phyloP scores from a whole-genome alignment of 2,113 vertebrate species.

The Equus quagga region DNA sequence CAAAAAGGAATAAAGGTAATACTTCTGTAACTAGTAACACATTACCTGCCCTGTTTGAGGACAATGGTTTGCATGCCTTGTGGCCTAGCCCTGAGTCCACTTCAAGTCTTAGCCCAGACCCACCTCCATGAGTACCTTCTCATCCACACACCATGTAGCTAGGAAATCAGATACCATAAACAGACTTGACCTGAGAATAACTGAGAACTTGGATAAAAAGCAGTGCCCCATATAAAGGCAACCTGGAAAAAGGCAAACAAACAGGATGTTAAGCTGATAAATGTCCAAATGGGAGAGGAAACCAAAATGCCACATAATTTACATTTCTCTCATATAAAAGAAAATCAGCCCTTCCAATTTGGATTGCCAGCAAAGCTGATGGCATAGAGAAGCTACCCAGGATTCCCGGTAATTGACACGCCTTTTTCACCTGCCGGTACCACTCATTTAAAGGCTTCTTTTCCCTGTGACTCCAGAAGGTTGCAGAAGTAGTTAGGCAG shows the following conservation, averaged over 20 bases:
- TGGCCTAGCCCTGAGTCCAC: not conserved
- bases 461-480: not conserved
- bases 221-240: not conserved
- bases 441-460: not conserved
- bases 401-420: not conserved
- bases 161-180: not conserved
- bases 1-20: not conserved
- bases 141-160: not conserved
- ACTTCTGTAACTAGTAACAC: not conserved
- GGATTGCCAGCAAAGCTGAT: not conserved
- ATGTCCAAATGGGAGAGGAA: not conserved
- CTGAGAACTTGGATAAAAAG: not conserved
- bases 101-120: not conserved
- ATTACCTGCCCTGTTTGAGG: not conserved
- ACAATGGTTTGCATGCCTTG: no score
- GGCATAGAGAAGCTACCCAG: not conserved
- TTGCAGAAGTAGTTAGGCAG: not conserved
- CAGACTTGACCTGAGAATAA: not conserved
- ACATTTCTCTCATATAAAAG: not conserved
- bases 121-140: not conserved
- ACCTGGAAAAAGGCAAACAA: not conserved
- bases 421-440: not conserved
- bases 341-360: not conserved
- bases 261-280: not conserved
- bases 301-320: not conserved